Evolutionary conservation across 2,797 vertebrate genomes (phyloP), one percentile per base, ranked within the genome.

Genomic region (Loris lydekkerianus): DNA sequence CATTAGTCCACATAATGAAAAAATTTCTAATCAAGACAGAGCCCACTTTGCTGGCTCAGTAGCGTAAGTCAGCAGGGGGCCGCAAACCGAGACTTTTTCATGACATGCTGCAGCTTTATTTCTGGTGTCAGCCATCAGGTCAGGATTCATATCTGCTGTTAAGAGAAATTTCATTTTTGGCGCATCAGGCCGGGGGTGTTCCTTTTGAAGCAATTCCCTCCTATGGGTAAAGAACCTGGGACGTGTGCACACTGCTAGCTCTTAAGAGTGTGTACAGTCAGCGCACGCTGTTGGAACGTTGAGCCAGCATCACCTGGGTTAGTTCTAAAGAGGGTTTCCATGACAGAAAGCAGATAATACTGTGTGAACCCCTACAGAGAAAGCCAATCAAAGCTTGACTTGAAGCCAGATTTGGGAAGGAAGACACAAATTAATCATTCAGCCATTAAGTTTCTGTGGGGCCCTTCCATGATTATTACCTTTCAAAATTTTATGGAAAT

Each of bases 1-100:
- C 94, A 97, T 98, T 98, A 98, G 93, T 97, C 96, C 97, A 80
- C 80, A 72, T 98, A 98, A 98, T 97, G 96, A 98, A 98, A 97
- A 86, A 61, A 92, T 97, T 97, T 97, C 92, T 95, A 97, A 96
- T 98, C 96, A 96, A 97, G 93, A 53, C 96, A 95, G 94, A 98
- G 93, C 83, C 61, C 89, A 97, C 87, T 97, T 98, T 96, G 88
- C 96, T 97, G 37, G 97, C 87, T 18, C 82, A 69, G 94, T 91
- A 63, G 60, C 92, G 96, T 97, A 77, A 56, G 92, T 96, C 95
- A 40, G 43, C 25, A 25, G 89, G 87, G 89, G 72, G 49, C 92
- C 91, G 91, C 72, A 94, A 95, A 86, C 56, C 89, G 94, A 56
- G 67, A 90, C 69, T 82, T 92, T 96, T 97, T 94, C 13, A 84